Percentiles rank a stretch among this genome's conserved stretches.
phyloP scores from a whole-genome alignment of 1,140 invertebrate genomes.

The Papilio helenus region DNA sequence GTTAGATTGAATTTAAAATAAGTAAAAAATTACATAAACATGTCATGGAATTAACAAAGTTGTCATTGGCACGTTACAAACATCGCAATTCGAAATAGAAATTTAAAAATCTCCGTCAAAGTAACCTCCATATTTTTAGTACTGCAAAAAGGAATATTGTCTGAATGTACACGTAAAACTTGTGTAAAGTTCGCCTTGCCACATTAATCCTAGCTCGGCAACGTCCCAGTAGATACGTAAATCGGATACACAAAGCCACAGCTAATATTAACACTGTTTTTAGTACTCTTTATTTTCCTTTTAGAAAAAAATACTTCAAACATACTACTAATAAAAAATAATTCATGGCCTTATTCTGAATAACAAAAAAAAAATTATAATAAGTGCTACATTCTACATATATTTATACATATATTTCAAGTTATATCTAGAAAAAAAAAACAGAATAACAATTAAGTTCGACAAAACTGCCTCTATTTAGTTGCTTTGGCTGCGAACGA shows the following conservation, averaged over 20 bases:
- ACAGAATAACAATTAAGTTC: too few species aligned
- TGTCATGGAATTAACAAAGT: background rate
- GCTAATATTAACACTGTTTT: background rate
- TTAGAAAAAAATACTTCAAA: background rate
- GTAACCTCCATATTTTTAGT: background rate
- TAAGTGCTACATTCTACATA: too few species aligned
- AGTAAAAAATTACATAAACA: background rate
- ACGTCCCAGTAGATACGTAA: conserved; percentile 6
- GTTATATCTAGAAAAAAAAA: too few species aligned
- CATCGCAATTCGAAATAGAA: background rate
- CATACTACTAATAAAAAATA: background rate
- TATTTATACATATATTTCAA: too few species aligned
- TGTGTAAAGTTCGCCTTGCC: background rate
- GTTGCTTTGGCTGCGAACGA: too few species aligned
- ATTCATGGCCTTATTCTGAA: too few species aligned
- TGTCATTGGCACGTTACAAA: too few species aligned
- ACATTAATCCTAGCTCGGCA: conserved; percentile 8
- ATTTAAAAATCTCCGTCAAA: background rate
- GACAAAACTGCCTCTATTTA: too few species aligned
- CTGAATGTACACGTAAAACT: background rate
- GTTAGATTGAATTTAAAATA: background rate
- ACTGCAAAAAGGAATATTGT: background rate
- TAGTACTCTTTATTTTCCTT: background rate
- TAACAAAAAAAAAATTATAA: too few species aligned
- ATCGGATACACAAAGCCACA: conserved; percentile 7